These are phyloP conservation scores for Monochamus alternatus DNA, from an alignment of 2,888 invertebrate species.

Conservation along the genomic window DNA sequence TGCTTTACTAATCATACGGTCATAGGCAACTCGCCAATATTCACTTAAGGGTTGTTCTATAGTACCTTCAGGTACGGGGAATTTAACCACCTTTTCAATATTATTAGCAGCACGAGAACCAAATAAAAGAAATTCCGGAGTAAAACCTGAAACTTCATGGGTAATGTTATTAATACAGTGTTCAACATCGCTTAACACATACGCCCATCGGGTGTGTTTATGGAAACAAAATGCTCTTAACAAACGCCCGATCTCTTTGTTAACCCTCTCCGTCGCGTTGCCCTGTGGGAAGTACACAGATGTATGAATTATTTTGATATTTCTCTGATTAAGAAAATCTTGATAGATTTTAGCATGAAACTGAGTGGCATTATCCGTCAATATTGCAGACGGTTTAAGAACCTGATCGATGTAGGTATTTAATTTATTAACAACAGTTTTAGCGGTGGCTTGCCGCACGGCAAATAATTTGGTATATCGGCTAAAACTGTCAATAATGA, in stretches of 20 bases:
- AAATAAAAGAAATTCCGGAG: constrained; percentile 6
- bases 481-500: too few relatives aligned
- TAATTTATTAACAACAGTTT: too few relatives aligned
- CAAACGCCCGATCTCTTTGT: constrained; percentile 29
- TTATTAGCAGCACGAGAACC: too few relatives aligned
- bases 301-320: background rate
- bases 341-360: too few relatives aligned
- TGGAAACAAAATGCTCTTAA: constrained; percentile 13
- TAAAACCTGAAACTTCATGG: constrained; percentile 18
- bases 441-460: too few relatives aligned
- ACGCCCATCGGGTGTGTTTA: constrained; percentile 30
- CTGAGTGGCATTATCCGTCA: too few relatives aligned
- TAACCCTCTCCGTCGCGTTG: constrained; percentile 33
- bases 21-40: background rate
- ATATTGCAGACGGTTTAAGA: too few relatives aligned
- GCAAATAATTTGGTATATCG: too few relatives aligned
- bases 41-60: background rate
- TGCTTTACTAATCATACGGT: background rate
- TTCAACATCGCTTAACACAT: constrained; percentile 2
- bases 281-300: constrained; percentile 41
- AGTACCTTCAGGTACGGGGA: background rate
- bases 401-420: too few relatives aligned
- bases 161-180: constrained; percentile 21
- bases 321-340: too few relatives aligned
- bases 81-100: background rate